Evolutionary conservation across 2,797 vertebrate genomes (phyloP).

Genomic region (Alectoris magna): DNA sequence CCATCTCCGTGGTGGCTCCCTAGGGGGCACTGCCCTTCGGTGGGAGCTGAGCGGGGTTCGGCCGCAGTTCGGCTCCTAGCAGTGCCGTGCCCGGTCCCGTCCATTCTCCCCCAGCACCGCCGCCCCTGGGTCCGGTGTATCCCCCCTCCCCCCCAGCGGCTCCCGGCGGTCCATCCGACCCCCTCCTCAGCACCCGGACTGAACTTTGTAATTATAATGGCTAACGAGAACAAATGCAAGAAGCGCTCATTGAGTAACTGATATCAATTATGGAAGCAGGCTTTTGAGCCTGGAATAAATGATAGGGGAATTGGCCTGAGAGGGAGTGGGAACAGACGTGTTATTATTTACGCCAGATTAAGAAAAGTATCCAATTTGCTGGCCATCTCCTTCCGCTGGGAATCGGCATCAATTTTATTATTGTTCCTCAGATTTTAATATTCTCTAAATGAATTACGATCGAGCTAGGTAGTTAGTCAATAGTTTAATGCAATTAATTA

Average conservation of each 20-base stretch:
- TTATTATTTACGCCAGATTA: constrained; percentile 94
- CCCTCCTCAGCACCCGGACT: not conserved
- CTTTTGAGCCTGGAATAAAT: constrained; percentile 85
- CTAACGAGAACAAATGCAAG: constrained; percentile 77
- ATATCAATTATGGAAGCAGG: constrained; percentile 83
- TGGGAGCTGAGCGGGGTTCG: not conserved
- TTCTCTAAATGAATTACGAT: constrained; percentile 86
- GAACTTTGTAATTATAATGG: constrained; percentile 75
- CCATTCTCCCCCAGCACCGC: not conserved
- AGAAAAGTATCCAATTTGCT: constrained; percentile 84
- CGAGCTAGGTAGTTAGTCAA: constrained; percentile 85
- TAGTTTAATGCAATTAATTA: constrained; percentile 89
- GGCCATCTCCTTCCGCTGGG: constrained; percentile 82
- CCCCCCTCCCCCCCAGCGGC: not conserved
- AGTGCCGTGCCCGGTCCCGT: not conserved
- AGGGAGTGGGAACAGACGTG: constrained; percentile 82
- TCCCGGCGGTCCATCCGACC: not conserved
- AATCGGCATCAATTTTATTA: constrained; percentile 85
- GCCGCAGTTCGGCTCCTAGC: not conserved
- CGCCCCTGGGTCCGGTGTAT: not conserved
- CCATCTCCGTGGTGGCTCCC: not conserved
- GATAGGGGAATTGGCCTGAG: constrained; percentile 86
- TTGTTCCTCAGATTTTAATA: constrained; percentile 86
- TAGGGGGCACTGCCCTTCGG: not conserved
- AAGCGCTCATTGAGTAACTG: constrained; percentile 79